Percentiles rank a stretch among this genome's conserved stretches.
These are phyloP conservation scores for Ophion ellenae DNA, from an alignment of 2,888 invertebrate genomes.

Conservation along the genomic window DNA sequence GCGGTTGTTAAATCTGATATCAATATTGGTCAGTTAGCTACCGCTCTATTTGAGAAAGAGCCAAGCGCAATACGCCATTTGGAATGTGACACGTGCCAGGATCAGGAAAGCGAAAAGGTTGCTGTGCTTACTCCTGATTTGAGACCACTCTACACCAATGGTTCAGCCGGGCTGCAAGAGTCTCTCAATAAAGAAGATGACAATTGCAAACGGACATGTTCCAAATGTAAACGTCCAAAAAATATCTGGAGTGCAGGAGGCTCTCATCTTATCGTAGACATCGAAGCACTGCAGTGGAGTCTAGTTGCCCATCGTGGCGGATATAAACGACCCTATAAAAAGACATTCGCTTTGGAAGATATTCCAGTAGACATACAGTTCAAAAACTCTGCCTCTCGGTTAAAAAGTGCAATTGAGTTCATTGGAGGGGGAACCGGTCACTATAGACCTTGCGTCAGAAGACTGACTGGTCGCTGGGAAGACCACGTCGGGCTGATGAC, in stretches of 20 bases:
- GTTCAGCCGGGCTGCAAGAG: neutral
- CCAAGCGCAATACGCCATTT: neutral
- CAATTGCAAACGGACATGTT: slow-evolving; percentile 1
- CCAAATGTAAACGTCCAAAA: neutral
- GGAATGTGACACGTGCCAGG: neutral
- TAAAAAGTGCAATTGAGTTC: neutral
- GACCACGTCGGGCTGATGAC: neutral
- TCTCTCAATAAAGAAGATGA: neutral
- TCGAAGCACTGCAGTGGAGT: slow-evolving; percentile 1
- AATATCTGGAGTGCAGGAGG: neutral
- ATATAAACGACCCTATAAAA: neutral
- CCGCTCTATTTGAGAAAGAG: neutral
- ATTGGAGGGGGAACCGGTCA: neutral
- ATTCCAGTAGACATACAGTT: neutral
- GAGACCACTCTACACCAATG: neutral
- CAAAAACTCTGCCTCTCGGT: neutral
- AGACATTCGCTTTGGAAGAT: neutral
- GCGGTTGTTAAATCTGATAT: no score
- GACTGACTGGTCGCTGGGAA: neutral
- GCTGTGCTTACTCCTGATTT: slow-evolving; percentile 1
- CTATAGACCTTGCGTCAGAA: neutral
- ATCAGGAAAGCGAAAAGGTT: neutral
- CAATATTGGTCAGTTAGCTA: no score
- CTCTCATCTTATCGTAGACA: neutral
- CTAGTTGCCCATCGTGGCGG: neutral